These are phyloP conservation scores for Chaenodraco wilsoni DNA, from an alignment of 2,797 vertebrate species.

Conservation along the genomic window DNA sequence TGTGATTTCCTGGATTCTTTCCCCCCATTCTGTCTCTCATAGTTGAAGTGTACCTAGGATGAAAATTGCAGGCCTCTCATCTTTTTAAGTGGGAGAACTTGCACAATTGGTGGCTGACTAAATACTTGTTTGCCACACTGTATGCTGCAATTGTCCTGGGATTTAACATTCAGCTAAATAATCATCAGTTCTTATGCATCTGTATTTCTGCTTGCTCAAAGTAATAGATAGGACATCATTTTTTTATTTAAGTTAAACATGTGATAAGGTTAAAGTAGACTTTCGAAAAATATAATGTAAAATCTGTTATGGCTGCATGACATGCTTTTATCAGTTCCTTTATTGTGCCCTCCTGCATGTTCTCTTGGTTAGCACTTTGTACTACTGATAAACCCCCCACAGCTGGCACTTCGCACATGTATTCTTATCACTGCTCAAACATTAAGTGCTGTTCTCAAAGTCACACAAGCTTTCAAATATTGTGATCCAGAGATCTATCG, in stretches of 20 bases:
- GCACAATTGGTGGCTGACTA: too few relatives aligned
- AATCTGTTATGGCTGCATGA: background rate
- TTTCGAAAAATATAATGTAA: background rate
- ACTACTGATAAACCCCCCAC: slow-evolving; percentile 57
- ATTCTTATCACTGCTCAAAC: slow-evolving; percentile 68
- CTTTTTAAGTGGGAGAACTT: too few relatives aligned
- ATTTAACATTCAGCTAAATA: background rate
- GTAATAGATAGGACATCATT: background rate
- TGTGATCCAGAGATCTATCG: slow-evolving; percentile 20
- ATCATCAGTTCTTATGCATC: background rate
- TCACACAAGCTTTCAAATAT: slow-evolving; percentile 16
- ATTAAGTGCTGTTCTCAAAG: slow-evolving; percentile 40
- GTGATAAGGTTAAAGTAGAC: background rate
- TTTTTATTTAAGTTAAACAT: background rate
- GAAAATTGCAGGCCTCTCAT: too few relatives aligned
- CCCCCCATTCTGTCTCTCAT: too few relatives aligned
- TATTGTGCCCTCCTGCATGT: slow-evolving; percentile 18
- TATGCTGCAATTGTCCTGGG: background rate
- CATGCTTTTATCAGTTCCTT: slow-evolving; percentile 25
- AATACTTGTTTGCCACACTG: too few relatives aligned
- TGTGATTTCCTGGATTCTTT: too few relatives aligned
- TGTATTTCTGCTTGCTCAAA: background rate
- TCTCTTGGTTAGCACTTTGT: slow-evolving; percentile 57
- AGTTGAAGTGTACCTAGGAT: too few relatives aligned
- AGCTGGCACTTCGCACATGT: slow-evolving; percentile 58